phyloP scores from a whole-genome alignment of 2,888 invertebrate species.

The Norana najaformis region DNA sequence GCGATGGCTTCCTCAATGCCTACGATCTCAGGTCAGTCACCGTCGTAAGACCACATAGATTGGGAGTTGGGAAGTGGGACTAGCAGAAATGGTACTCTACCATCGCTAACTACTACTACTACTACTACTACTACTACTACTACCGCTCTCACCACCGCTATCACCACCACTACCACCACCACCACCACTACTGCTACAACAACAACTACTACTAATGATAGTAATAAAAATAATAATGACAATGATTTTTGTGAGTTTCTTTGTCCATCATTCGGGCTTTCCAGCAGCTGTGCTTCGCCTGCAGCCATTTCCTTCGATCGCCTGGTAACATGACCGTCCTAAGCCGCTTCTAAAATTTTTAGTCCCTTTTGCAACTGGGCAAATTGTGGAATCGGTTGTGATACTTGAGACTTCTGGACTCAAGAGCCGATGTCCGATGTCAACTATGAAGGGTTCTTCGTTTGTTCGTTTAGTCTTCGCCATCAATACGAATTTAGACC shows the following conservation, averaged over 20 bases:
- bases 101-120: no score
- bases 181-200: no score
- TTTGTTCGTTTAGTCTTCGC: not conserved
- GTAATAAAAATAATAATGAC: no score
- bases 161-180: no score
- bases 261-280: not conserved
- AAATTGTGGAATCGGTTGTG: not conserved
- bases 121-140: no score
- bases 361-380: not conserved
- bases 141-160: no score
- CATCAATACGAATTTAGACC: not conserved
- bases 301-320: not conserved
- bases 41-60: no score
- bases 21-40: conserved; percentile 37
- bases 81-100: no score
- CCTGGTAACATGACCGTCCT: not conserved
- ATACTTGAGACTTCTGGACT: not conserved
- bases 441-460: not conserved
- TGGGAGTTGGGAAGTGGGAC: no score
- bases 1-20: conserved; percentile 38
- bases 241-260: not conserved
- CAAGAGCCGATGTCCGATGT: not conserved
- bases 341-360: not conserved
- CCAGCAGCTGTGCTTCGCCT: not conserved
- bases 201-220: no score